These are phyloP conservation scores for Loris lydekkerianus DNA, from an alignment of 2,797 vertebrate genomes.

Conservation along the genomic window DNA sequence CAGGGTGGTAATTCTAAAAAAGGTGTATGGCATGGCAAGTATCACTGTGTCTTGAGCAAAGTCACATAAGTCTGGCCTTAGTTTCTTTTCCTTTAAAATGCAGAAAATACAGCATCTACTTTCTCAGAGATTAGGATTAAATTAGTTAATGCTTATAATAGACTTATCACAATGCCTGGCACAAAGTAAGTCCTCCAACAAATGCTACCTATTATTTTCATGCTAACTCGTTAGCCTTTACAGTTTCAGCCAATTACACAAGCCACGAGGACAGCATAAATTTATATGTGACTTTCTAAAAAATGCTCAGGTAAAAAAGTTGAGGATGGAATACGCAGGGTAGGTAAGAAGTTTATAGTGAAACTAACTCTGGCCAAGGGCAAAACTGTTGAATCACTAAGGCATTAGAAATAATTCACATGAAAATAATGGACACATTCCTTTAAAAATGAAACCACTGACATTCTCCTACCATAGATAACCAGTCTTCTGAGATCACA, in stretches of 20 bases:
- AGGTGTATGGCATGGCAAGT: background rate
- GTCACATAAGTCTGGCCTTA: background rate
- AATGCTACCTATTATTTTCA: slow-evolving; percentile 11
- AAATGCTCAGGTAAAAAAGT: slow-evolving; percentile 20
- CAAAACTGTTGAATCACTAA: background rate
- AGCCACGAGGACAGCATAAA: background rate
- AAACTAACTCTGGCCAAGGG: background rate
- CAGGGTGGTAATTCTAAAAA: background rate
- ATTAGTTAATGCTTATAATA: background rate
- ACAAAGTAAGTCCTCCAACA: background rate
- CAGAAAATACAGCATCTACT: background rate
- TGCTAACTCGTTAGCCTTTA: background rate
- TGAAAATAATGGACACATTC: background rate
- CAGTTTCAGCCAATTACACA: background rate
- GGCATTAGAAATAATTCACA: background rate
- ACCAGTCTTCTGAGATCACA: slow-evolving; percentile 14
- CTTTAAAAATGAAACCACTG: background rate
- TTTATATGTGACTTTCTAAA: slow-evolving; percentile 2
- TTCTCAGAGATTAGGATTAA: slow-evolving; percentile 8
- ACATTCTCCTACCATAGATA: background rate
- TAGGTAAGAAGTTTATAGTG: background rate
- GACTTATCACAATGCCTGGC: background rate
- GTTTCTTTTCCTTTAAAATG: background rate
- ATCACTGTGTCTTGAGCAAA: background rate
- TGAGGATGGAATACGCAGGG: background rate